phyloP scores from a whole-genome alignment of 2,888 invertebrate species.

The Keiferia lycopersicella region DNA sequence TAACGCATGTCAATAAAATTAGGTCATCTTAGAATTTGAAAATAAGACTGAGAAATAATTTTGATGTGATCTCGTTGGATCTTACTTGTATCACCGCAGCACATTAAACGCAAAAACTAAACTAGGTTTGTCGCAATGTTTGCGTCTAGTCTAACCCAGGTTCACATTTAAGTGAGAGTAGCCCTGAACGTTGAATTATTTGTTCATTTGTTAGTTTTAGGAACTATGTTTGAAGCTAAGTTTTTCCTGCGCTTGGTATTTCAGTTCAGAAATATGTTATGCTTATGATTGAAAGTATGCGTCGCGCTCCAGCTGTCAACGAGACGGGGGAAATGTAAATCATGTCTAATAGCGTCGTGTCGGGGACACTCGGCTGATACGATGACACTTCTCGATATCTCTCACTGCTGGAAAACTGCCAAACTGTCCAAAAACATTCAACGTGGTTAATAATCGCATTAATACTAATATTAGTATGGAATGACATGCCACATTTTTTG shows the following conservation, averaged over 20 bases:
- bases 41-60: not conserved
- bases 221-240: too few relatives aligned
- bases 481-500: not conserved
- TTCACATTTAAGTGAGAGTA: too few relatives aligned
- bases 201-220: too few relatives aligned
- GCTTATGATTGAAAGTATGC: slow-evolving; percentile 15
- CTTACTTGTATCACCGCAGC: too few relatives aligned
- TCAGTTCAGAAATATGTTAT: not conserved
- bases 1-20: not conserved
- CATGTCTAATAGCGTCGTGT: slow-evolving; percentile 61
- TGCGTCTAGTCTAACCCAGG: not conserved
- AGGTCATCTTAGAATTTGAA: not conserved
- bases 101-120: too few relatives aligned
- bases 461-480: not conserved
- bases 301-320: slow-evolving; percentile 45
- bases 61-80: not conserved
- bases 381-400: slow-evolving; percentile 60
- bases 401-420: slow-evolving; percentile 59
- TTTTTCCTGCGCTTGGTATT: too few relatives aligned
- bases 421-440: slow-evolving; percentile 61
- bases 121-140: not conserved
- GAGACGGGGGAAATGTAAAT: slow-evolving; percentile 55
- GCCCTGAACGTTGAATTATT: too few relatives aligned
- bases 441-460: not conserved
- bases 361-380: slow-evolving; percentile 62